These are phyloP conservation scores for Nettapus auritus DNA, from an alignment of 2,113 vertebrate genomes.

Conservation along the genomic window DNA sequence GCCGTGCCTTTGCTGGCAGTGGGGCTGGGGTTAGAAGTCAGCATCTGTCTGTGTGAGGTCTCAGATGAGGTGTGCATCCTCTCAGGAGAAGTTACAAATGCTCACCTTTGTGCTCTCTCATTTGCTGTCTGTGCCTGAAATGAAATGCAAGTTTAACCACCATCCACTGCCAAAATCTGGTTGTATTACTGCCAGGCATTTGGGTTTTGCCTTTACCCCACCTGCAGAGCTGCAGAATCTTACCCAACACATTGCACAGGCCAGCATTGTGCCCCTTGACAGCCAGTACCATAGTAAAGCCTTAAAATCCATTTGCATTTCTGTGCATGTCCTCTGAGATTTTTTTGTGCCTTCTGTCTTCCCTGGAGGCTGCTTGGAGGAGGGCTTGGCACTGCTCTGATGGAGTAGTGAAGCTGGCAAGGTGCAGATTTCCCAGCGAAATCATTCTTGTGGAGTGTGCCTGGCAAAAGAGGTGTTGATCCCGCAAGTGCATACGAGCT, in stretches of 20 bases:
- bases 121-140: not conserved
- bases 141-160: not conserved
- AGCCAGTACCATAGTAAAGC: not conserved
- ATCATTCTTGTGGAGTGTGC: fast-evolving
- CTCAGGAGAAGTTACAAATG: not conserved
- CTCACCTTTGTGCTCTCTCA: not conserved
- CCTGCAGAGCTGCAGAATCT: not conserved
- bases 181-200: not conserved
- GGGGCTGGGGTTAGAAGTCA: not conserved
- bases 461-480: not conserved
- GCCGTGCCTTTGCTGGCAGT: fast-evolving
- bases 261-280: not conserved
- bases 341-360: not conserved
- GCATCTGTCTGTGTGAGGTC: not conserved
- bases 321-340: not conserved
- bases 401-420: not conserved
- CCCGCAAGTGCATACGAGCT: not conserved
- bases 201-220: not conserved
- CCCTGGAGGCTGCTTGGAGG: not conserved
- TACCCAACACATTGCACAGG: not conserved
- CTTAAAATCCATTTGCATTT: not conserved
- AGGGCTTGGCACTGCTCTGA: not conserved
- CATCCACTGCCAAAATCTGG: not conserved
- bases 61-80: fast-evolving
- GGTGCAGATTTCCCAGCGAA: not conserved